Base-by-base conservation (phyloP, 2,888 invertebrate genomes). In the Petrolisthes manimaculis region DNA sequence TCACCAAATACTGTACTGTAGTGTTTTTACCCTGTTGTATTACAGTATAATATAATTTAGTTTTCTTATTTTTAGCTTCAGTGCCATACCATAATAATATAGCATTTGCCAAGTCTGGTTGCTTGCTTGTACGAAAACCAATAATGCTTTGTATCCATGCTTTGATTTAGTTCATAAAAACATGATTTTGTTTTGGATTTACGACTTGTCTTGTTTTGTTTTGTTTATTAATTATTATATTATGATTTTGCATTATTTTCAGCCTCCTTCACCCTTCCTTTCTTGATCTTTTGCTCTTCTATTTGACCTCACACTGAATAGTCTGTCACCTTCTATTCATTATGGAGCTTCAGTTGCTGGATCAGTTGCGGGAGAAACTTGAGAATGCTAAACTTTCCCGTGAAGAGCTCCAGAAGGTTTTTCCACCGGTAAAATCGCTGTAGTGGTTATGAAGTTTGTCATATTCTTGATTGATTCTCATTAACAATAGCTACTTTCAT, bases 341-440 rank as follows among this genome's bases (percentile, higher is more conserved):
- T 55, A 75, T 90, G 83, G 90, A 90, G 86, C 85, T 90, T 54
- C 84, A 86, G 82, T 81, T 90, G 83, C 88, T 90, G 83, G 90
- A 89, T 86, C 85, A 89, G 83, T 87, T 90, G 51, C 83, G 89
- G 69, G 90, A 90, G 82, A 90, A 88, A 87, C 90, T 90, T 54
- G 89, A 90, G 56, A 82, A 86, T 24, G 90, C 88, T 74, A 85
- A 89, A 71, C 88, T 90, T 37, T 87, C 86, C 82, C 86, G 89
- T 24, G 88, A 89, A 21, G 86, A 90, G 71, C 86, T 90, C 53
- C 81, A 82, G 71, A 86, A 77, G 83, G 75, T 90, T 86, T 86
- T 90, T 54, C 90, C 90, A 6, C 89, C 86, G 90, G 90, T 90
- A 90, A 90, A 78, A 82, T 37, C 37, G 2, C 37, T 37, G 37